phyloP scores from a whole-genome alignment of 2,113 vertebrate species.

The Murina feae region DNA sequence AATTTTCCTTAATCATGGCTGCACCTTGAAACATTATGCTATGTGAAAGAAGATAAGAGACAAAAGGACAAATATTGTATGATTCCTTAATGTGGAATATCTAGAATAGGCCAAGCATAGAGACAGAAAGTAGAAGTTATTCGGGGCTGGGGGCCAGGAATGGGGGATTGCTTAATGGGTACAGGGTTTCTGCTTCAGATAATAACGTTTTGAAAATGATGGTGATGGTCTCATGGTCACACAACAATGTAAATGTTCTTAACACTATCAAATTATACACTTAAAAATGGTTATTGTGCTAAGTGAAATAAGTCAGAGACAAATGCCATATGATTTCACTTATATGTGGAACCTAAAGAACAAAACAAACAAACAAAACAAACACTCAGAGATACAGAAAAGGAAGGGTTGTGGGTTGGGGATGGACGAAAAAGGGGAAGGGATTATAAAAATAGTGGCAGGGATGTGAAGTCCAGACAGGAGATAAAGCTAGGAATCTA shows the following conservation, averaged over 20 bases:
- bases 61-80: neutral
- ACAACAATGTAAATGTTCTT: neutral
- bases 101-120: neutral
- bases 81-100: neutral
- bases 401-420: neutral
- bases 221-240: rapidly evolving
- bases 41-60: neutral
- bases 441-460: neutral
- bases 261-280: neutral
- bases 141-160: neutral
- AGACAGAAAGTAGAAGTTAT: neutral
- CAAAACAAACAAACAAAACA: neutral
- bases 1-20: neutral
- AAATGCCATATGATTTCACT: neutral
- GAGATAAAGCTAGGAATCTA: neutral
- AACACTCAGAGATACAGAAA: neutral
- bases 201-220: neutral
- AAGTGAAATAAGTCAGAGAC: neutral
- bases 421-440: neutral
- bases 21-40: neutral
- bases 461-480: neutral
- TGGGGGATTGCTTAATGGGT: neutral
- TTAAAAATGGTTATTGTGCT: neutral
- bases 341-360: neutral
- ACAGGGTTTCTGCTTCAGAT: neutral